phyloP scores from a whole-genome alignment of 2,797 vertebrate species.

The Lepilemur ruficaudatus region DNA sequence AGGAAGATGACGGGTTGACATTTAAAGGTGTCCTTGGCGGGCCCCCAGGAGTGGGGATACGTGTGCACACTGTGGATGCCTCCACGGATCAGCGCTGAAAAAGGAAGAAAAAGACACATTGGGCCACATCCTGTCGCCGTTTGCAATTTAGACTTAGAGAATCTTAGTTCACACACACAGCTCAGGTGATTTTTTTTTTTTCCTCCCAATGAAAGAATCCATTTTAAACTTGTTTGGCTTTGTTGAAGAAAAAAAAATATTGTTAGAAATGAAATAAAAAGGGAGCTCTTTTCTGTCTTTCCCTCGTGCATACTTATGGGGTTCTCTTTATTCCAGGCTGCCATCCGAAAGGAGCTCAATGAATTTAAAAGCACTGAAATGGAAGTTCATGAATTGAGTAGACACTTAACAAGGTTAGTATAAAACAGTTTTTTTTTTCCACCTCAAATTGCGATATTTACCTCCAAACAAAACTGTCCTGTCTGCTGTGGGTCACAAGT shows the following conservation, averaged over 20 bases:
- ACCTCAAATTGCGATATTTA: neutral
- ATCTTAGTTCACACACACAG: neutral
- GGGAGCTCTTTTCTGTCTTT: slow-evolving; percentile 16
- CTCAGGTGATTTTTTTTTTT: neutral
- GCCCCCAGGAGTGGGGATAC: neutral
- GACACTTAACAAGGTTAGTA: slow-evolving; percentile 98
- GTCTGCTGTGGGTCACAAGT: neutral
- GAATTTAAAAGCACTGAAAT: slow-evolving; percentile 99
- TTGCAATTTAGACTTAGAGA: neutral
- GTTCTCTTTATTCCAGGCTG: slow-evolving; percentile 90
- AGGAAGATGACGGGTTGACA: neutral
- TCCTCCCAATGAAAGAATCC: slow-evolving; percentile 4
- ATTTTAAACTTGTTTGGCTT: neutral
- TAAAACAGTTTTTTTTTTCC: neutral
- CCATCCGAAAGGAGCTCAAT: slow-evolving; percentile 99
- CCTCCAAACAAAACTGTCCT: neutral
- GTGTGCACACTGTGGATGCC: fast-evolving
- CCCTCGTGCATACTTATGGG: slow-evolving; percentile 47
- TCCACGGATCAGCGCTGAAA: neutral
- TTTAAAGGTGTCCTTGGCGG: fast-evolving
- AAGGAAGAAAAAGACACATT: neutral
- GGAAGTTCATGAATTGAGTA: slow-evolving; percentile 99
- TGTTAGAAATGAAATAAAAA: slow-evolving; percentile 25
- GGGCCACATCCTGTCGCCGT: neutral
- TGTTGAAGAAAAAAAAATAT: slow-evolving; percentile 6